These are phyloP conservation scores for Clepsis dumicolana DNA, from an alignment of 2,888 invertebrate genomes.

Conservation along the genomic window DNA sequence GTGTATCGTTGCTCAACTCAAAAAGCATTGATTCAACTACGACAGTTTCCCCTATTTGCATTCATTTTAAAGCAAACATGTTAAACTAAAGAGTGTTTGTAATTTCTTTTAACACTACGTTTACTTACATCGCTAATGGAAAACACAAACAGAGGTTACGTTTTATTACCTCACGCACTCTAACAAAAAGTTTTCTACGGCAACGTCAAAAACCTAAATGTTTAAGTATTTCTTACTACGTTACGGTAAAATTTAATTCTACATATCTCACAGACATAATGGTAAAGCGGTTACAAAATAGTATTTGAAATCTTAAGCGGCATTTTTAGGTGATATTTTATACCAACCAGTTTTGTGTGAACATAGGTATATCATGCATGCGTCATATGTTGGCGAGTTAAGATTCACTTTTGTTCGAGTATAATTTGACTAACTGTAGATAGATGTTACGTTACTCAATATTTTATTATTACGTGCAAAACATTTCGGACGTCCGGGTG, in stretches of 20 bases:
- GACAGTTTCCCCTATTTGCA: constrained; percentile 28
- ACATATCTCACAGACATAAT: not conserved
- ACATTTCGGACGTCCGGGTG: constrained; percentile 42
- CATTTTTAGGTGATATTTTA: constrained; percentile 22
- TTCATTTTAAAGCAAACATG: constrained; percentile 34
- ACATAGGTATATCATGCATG: not conserved
- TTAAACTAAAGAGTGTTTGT: constrained; percentile 38
- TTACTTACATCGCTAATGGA: constrained; percentile 17
- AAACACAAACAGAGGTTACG: constrained; percentile 35
- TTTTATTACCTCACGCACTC: constrained; percentile 28
- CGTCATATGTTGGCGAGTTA: not conserved
- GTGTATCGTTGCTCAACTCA: constrained; percentile 5
- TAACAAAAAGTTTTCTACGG: constrained; percentile 20
- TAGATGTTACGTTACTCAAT: constrained; percentile 28
- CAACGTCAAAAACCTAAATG: not conserved
- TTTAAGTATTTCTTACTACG: not conserved
- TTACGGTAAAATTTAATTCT: not conserved
- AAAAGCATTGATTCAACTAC: not conserved
- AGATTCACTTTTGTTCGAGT: constrained; percentile 1
- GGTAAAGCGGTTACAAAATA: constrained; percentile 17
- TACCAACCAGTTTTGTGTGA: constrained; percentile 1
- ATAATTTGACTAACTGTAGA: not conserved
- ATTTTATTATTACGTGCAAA: constrained; percentile 40
- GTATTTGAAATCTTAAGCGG: constrained; percentile 20
- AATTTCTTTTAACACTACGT: constrained; percentile 21